Evolutionary conservation across 2,888 invertebrate genomes (phyloP).

Genomic region (Dichetophora obliterata): DNA sequence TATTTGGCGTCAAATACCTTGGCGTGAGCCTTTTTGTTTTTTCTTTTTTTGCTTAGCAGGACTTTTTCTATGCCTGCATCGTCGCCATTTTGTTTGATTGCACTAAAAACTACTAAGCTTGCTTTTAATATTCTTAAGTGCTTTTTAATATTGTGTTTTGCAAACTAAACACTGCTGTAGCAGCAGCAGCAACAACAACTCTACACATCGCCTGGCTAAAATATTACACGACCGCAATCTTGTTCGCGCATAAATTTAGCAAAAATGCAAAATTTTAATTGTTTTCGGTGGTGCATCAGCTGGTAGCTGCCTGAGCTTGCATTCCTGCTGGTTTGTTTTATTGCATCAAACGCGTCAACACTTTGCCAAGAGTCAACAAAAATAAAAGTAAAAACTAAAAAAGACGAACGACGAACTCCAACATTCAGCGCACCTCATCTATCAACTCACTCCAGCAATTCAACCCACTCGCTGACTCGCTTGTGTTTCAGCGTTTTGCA

Average conservation of each 20-base stretch:
- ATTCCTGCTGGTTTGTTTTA: constrained; percentile 42
- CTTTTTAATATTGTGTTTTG: background rate
- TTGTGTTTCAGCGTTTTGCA: constrained; percentile 24
- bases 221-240: constrained; percentile 37
- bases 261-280: constrained; percentile 40
- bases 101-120: background rate
- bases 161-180: background rate
- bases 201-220: background rate
- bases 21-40: background rate
- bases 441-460: background rate
- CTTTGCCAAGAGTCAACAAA: constrained; percentile 1
- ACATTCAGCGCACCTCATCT: no score
- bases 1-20: background rate
- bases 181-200: background rate
- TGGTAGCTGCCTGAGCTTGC: constrained; percentile 18
- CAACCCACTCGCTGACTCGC: background rate
- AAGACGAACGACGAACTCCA: background rate
- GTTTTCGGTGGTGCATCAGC: constrained; percentile 34
- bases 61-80: background rate
- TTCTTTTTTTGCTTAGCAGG: background rate
- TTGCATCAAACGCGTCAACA: constrained; percentile 47
- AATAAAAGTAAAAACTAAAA: background rate
- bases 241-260: constrained; percentile 39
- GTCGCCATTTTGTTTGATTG: background rate
- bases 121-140: constrained; percentile 31